Base-by-base conservation (phyloP, 2,113 vertebrate genomes). In the Microtus pennsylvanicus region DNA sequence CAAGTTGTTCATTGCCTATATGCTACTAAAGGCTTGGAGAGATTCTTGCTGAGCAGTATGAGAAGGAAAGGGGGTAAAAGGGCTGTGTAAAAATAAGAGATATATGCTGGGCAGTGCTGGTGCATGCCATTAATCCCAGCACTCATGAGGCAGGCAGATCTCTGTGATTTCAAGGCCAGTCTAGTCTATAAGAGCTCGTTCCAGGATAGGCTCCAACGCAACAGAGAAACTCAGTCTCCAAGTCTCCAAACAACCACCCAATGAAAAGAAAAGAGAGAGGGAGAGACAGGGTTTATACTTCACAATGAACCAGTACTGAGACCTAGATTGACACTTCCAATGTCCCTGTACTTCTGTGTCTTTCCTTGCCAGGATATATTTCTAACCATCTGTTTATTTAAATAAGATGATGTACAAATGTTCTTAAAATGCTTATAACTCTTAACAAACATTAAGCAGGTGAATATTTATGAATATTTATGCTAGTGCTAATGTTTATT, bases 331-430 rank as follows among this genome's bases (percentile, higher is more conserved):
- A 17, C 75, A 87, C 33, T 85, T 55, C 52, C 70, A 94, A 61
- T 11, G 33, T 90, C 33, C 33, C 28, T 89, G 10, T 76, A 28
- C 8, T 35, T 88, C 55, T 45, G 14, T 91, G 61, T 88, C 55
- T 91, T 95, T 47, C 76, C 87, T 76, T 94, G 30, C 33, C 9
- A 61, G 21, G 24, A 69, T 21, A 61, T 75, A 70, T 47, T 78
- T 22, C 26, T 35, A 94, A 35, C 1, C 22, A 87, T 19, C 10
- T 85, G 52, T 74, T 38, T 74, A 52, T 77, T 90, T 85, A 78
- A 89, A 89, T 76, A 90, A 94, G 92, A 95, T 78, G 2, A 77
- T 70, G 26, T 50, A 96, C 11, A 91, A 82, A 93, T 74, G 12
- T 77, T 28, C 7, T 93, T 97, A 50, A 21, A 94, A 89, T 70